These are phyloP conservation scores for Prosopocoilus inquinatus DNA, from an alignment of 2,888 invertebrate species.

Conservation along the genomic window DNA sequence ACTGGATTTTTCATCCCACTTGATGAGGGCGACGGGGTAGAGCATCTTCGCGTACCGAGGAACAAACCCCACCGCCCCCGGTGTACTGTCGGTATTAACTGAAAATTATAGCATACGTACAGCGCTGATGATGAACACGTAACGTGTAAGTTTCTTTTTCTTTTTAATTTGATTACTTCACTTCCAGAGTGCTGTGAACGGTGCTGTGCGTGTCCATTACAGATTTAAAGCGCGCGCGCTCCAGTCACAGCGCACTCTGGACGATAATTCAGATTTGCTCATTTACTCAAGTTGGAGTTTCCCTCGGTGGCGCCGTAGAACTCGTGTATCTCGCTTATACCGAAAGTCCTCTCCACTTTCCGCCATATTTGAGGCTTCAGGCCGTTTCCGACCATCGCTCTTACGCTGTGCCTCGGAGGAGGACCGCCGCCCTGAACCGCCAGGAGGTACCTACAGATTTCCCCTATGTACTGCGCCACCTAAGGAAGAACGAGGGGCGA, in stretches of 20 bases:
- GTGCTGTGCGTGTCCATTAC: too few species aligned
- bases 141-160: too few species aligned
- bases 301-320: slow-evolving; percentile 98
- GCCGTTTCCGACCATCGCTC: slow-evolving; percentile 93
- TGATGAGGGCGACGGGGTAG: slow-evolving; percentile 69
- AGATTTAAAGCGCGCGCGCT: too few species aligned
- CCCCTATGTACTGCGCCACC: slow-evolving; percentile 88
- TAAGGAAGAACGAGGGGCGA: slow-evolving; percentile 43
- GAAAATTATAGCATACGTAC: slow-evolving; percentile 23
- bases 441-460: slow-evolving; percentile 82
- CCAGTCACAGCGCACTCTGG: too few species aligned
- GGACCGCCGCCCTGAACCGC: slow-evolving; percentile 57
- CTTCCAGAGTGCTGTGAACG: too few species aligned
- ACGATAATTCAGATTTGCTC: too few species aligned
- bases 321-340: slow-evolving; percentile 68
- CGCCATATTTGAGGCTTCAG: slow-evolving; percentile 92
- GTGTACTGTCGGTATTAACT: slow-evolving; percentile 88
- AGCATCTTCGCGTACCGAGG: slow-evolving; percentile 59
- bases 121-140: background rate
- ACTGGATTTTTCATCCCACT: slow-evolving; percentile 66
- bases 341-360: slow-evolving; percentile 75
- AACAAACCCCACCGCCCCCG: slow-evolving; percentile 91
- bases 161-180: too few species aligned
- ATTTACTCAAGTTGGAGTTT: slow-evolving; percentile 89
- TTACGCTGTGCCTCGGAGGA: slow-evolving; percentile 68